phyloP scores from a whole-genome alignment of 1,140 invertebrate species.

The Portunus trituberculatus region DNA sequence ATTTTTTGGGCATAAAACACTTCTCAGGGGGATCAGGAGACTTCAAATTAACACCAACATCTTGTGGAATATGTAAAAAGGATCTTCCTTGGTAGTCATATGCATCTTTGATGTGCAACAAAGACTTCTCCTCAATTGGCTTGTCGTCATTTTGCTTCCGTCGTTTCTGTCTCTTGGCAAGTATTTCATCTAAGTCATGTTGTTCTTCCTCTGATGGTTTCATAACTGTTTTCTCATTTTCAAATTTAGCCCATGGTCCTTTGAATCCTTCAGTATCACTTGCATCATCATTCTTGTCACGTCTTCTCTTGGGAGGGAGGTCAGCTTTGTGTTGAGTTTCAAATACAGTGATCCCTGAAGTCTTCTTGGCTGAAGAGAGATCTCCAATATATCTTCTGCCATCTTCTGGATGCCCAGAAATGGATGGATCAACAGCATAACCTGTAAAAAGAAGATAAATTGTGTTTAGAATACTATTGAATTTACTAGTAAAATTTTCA shows the following conservation, averaged over 20 bases:
- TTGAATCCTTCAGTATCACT: conserved; percentile 96
- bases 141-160: conserved; percentile 92
- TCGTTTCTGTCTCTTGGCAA: conserved; percentile 94
- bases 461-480: background rate
- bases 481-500: too few relatives aligned
- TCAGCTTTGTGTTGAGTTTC: conserved; percentile 86
- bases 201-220: conserved; percentile 96
- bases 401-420: conserved; percentile 85
- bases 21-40: conserved; percentile 95
- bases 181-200: conserved; percentile 94
- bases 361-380: conserved; percentile 81
- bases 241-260: conserved; percentile 98
- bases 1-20: conserved; percentile 98
- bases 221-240: conserved; percentile 92
- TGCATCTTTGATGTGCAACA: conserved; percentile 96
- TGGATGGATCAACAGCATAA: conserved; percentile 96
- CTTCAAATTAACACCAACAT: conserved; percentile 96
- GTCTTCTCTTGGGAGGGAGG: conserved; percentile 92
- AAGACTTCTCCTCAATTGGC: conserved; percentile 95
- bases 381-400: conserved; percentile 86
- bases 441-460: conserved; percentile 82
- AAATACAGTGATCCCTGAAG: conserved; percentile 89
- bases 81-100: conserved; percentile 98
- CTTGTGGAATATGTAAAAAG: conserved; percentile 96
- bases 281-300: conserved; percentile 94